Percentiles rank a stretch among this genome's conserved stretches.
Evolutionary conservation across 2,888 invertebrate genomes (phyloP).

Genomic region (Acanthococcus lagerstroemiae): DNA sequence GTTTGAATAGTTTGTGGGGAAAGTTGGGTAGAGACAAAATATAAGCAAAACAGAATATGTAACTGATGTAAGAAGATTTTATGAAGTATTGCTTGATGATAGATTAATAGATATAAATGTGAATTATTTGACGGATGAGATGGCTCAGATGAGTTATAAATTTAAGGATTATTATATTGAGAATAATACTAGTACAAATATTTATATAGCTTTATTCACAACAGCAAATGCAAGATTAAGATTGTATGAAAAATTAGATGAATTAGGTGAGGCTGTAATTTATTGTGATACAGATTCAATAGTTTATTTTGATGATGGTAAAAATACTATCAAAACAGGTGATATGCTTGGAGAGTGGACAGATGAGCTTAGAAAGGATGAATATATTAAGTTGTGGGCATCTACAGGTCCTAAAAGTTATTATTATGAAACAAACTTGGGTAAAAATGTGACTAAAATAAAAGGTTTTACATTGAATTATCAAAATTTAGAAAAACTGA

Average conservation of each 20-base stretch:
- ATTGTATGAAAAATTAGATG: constrained; percentile 6
- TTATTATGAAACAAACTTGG: not conserved
- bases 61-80: constrained; percentile 1
- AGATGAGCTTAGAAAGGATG: not conserved
- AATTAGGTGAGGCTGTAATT: constrained; percentile 4
- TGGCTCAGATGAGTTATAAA: constrained; percentile 11
- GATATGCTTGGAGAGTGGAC: constrained; percentile 23
- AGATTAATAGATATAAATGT: constrained; percentile 17
- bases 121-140: constrained; percentile 5
- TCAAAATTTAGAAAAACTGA: not conserved
- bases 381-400: constrained; percentile 3
- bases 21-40: constrained; percentile 36
- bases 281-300: constrained; percentile 17
- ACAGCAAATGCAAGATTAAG: constrained; percentile 6
- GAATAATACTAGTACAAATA: constrained; percentile 11
- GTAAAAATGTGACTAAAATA: constrained; percentile 4
- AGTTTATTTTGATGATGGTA: not conserved
- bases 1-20: constrained; percentile 37
- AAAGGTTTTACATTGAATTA: not conserved
- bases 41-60: constrained; percentile 41
- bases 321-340: constrained; percentile 6
- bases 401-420: constrained; percentile 3
- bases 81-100: constrained; percentile 14
- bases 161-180: constrained; percentile 17
- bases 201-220: constrained; percentile 11